These are phyloP conservation scores for Nannoperca obscura DNA, from an alignment of 2,797 vertebrate genomes.

Conservation along the genomic window DNA sequence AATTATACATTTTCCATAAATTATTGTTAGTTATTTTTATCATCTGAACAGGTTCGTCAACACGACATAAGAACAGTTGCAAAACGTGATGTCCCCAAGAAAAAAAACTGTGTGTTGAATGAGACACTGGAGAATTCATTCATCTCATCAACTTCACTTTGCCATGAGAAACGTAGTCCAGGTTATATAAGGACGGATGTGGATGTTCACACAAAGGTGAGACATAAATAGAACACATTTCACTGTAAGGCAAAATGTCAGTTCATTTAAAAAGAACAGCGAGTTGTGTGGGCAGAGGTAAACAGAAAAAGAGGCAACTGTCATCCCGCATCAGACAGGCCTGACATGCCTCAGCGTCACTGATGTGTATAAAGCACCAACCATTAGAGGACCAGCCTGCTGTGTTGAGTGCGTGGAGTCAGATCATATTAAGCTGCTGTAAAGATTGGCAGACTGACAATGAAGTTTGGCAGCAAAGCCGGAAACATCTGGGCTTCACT, in stretches of 20 bases:
- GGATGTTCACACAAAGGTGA: slow-evolving; percentile 26
- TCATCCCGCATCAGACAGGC: slow-evolving; percentile 64
- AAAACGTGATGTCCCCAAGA: slow-evolving; percentile 1
- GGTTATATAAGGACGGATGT: slow-evolving; percentile 22
- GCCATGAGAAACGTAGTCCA: neutral
- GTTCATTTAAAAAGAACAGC: slow-evolving; percentile 48
- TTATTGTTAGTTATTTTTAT: neutral
- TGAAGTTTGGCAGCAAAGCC: slow-evolving; percentile 72
- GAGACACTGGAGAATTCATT: too few species aligned
- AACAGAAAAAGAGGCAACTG: slow-evolving; percentile 58
- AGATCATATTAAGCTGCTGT: slow-evolving; percentile 69
- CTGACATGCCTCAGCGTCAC: slow-evolving; percentile 39
- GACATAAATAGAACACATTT: slow-evolving; percentile 50
- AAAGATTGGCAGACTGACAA: slow-evolving; percentile 63
- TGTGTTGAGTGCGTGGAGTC: slow-evolving; percentile 59
- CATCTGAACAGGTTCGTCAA: neutral
- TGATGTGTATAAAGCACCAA: slow-evolving; percentile 34
- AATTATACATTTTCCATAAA: neutral
- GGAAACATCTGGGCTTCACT: slow-evolving; percentile 71
- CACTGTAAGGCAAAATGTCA: slow-evolving; percentile 60
- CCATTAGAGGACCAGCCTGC: neutral
- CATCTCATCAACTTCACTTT: neutral
- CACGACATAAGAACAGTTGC: neutral
- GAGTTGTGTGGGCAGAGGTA: slow-evolving; percentile 35
- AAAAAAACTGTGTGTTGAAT: slow-evolving; percentile 7